These are phyloP conservation scores for Hermatobates lingyangjiaoensis DNA, from an alignment of 1,140 invertebrate species.

Conservation along the genomic window DNA sequence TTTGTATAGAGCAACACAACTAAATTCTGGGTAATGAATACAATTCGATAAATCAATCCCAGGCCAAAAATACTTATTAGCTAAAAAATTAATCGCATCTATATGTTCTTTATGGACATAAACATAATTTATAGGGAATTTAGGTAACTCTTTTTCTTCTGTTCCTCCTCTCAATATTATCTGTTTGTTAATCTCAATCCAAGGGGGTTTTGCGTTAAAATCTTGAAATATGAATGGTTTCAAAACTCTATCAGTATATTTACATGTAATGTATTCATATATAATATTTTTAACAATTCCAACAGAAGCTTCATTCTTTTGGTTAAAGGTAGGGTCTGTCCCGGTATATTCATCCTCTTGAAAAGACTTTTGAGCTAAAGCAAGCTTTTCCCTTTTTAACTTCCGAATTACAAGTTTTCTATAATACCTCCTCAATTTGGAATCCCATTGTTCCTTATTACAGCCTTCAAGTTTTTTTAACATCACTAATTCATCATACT, in stretches of 20 bases:
- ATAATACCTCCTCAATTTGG: too few relatives aligned
- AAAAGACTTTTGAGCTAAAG: too few relatives aligned
- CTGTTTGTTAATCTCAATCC: neutral
- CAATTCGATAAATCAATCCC: neutral
- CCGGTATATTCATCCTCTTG: too few relatives aligned
- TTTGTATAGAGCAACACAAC: constrained; percentile 8
- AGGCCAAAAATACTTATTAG: constrained; percentile 6
- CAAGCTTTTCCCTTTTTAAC: too few relatives aligned
- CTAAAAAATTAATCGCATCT: constrained; percentile 5
- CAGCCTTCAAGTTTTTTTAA: too few relatives aligned
- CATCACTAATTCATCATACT: too few relatives aligned
- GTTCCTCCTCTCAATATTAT: neutral
- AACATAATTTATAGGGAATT: constrained; percentile 7
- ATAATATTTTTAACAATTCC: neutral
- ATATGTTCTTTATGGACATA: constrained; percentile 5
- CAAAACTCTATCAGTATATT: constrained; percentile 3
- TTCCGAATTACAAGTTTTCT: too few relatives aligned
- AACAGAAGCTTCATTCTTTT: constrained; percentile 1
- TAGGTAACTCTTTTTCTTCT: neutral
- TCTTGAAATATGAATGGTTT: constrained; percentile 8
- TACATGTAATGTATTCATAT: neutral
- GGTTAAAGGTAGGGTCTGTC: too few relatives aligned
- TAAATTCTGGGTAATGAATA: constrained; percentile 6
- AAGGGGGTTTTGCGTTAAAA: neutral
- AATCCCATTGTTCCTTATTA: too few relatives aligned